A percentile compares a stretch with the other conserved stretches of the same genome.
phyloP scores from a whole-genome alignment of 2,113 vertebrate species.

The Corythornis cristatus region DNA sequence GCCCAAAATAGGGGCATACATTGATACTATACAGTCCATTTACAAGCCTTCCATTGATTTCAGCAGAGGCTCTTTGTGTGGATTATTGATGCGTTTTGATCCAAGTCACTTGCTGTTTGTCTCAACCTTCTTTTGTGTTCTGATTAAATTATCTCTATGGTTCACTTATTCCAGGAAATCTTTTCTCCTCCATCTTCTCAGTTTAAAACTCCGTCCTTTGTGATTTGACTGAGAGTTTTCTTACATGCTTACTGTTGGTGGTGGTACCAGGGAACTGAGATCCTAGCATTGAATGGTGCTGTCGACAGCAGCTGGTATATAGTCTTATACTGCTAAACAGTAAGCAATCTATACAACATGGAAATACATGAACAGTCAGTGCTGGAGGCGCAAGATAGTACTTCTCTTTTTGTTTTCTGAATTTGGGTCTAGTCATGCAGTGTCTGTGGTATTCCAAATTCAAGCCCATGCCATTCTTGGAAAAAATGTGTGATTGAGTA shows the following conservation, averaged over 20 bases:
- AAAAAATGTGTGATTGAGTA: background rate
- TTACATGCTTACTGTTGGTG: background rate
- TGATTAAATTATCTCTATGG: constrained; percentile 35
- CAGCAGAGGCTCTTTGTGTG: constrained; percentile 1
- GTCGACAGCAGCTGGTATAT: background rate
- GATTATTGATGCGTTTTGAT: constrained; percentile 51
- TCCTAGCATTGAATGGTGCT: fast-evolving
- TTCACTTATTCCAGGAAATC: background rate
- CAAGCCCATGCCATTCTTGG: background rate
- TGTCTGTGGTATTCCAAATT: background rate
- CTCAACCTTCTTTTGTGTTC: constrained; percentile 38
- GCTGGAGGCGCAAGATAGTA: background rate
- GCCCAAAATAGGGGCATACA: background rate
- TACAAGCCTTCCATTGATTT: constrained; percentile 51
- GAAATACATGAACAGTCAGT: background rate
- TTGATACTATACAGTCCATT: constrained; percentile 19
- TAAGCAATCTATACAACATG: background rate
- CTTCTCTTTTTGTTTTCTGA: background rate
- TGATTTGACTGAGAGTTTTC: background rate
- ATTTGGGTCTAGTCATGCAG: background rate
- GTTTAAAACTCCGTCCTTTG: background rate
- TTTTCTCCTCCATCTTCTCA: background rate
- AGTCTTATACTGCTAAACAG: background rate
- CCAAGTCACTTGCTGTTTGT: constrained; percentile 41
- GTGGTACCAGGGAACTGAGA: background rate